phyloP scores from a whole-genome alignment of 1,140 invertebrate species.

The Cardiocondyla obscurior region DNA sequence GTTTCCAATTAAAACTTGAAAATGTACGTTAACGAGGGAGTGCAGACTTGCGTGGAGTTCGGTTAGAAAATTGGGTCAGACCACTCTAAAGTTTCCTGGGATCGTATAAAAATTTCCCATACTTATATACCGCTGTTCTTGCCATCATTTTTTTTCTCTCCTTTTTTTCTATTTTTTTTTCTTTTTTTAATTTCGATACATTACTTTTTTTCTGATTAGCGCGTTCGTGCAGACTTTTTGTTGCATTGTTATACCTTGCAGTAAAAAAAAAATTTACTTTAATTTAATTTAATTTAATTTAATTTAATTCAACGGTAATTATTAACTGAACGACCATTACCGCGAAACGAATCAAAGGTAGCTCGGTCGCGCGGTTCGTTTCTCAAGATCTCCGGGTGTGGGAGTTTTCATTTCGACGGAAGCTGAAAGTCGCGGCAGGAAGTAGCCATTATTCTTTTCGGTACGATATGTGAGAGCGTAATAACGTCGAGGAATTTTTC shows the following conservation, averaged over 20 bases:
- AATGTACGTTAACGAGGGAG: slow-evolving; percentile 27
- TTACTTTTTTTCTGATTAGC: neutral
- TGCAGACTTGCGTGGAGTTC: slow-evolving; percentile 32
- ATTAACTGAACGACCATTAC: slow-evolving; percentile 31
- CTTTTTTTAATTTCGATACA: neutral
- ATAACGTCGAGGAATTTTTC: slow-evolving; percentile 74
- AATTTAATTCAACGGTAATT: slow-evolving; percentile 39
- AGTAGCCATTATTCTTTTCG: slow-evolving; percentile 76
- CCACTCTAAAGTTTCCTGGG: slow-evolving; percentile 10
- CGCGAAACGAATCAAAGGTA: slow-evolving; percentile 33
- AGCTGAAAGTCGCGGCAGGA: slow-evolving; percentile 70
- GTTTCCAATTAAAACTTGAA: slow-evolving; percentile 51
- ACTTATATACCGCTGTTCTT: neutral
- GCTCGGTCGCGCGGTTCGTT: slow-evolving; percentile 43
- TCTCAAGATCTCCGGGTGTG: neutral
- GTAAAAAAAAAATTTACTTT: neutral
- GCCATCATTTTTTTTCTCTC: neutral
- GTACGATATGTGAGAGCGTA: slow-evolving; percentile 69
- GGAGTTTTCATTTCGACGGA: slow-evolving; percentile 71
- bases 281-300: slow-evolving; percentile 20
- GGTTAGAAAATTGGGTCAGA: slow-evolving; percentile 11
- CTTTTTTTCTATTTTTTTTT: neutral
- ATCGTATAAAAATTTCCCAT: neutral
- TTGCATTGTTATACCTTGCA: neutral
- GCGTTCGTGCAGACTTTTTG: neutral